phyloP scores from a whole-genome alignment of 92 coral and sea anemone genomes.

The Heteractis magnifica region DNA sequence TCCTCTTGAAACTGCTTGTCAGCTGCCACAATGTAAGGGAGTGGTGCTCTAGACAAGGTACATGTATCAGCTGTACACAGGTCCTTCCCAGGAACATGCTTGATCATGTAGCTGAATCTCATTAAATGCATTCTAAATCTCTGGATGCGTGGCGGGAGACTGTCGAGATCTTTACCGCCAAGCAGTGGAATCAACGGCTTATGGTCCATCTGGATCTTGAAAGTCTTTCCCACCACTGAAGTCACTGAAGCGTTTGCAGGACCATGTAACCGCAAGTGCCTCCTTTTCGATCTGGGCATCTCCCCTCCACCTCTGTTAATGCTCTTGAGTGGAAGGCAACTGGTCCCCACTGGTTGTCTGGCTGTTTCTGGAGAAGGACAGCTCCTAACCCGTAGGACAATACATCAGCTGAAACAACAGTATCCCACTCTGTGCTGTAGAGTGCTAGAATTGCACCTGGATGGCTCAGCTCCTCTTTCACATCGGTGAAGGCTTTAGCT shows the following conservation, averaged over 20 bases:
- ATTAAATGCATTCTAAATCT: neutral
- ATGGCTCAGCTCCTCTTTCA: neutral
- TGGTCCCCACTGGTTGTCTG: conserved; percentile 31
- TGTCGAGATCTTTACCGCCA: neutral
- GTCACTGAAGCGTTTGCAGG: conserved; percentile 42
- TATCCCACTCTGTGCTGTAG: neutral
- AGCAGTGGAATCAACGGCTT: conserved; percentile 37
- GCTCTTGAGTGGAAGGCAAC: conserved; percentile 61
- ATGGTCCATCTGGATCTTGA: conserved; percentile 54
- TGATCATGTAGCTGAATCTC: neutral
- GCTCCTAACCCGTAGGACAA: conserved; percentile 54
- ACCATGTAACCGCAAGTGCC: conserved; percentile 46
- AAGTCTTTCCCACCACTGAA: conserved; percentile 39
- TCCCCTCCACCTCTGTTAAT: conserved; percentile 51
- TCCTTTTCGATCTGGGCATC: conserved; percentile 68
- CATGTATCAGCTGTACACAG: no score
- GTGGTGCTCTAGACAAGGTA: no score
- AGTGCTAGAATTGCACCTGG: conserved; percentile 1
- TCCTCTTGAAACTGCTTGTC: no score
- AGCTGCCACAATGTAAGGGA: no score
- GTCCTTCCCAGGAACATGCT: no score
- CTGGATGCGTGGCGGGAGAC: neutral
- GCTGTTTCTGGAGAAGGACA: conserved; percentile 32
- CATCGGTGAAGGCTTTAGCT: neutral
- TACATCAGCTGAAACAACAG: neutral